A percentile compares a stretch with the other conserved stretches of the same genome.
phyloP scores from a whole-genome alignment of 2,797 vertebrate genomes.

The Lutjanus argentimaculatus region DNA sequence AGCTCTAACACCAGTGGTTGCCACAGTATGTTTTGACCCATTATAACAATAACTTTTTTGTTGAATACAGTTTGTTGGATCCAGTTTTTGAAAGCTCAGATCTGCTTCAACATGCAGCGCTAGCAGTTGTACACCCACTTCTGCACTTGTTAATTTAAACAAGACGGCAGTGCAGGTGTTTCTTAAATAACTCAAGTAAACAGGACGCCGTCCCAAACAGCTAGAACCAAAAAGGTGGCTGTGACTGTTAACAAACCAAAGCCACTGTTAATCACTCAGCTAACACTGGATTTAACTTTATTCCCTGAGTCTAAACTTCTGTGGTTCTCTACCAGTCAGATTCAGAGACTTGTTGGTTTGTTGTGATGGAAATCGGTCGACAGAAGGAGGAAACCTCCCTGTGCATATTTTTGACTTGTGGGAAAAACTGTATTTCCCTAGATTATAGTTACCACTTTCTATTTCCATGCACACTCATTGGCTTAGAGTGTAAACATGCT shows the following conservation, averaged over 20 bases:
- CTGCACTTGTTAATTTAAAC: neutral
- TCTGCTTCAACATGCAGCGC: no score
- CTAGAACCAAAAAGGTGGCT: neutral
- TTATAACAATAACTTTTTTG: neutral
- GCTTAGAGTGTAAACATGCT: neutral
- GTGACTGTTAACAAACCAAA: neutral
- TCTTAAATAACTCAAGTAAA: neutral
- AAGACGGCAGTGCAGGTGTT: neutral
- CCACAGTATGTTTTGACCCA: neutral
- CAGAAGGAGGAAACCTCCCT: conserved; percentile 1
- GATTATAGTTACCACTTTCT: conserved; percentile 5
- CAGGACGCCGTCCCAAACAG: neutral
- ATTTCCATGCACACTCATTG: neutral
- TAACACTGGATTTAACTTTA: neutral
- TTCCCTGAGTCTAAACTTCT: neutral
- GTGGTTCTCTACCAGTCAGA: neutral
- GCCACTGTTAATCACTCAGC: neutral
- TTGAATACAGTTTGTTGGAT: no score
- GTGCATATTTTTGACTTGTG: conserved; percentile 12
- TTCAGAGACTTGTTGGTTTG: neutral
- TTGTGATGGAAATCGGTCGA: neutral
- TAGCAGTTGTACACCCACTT: neutral
- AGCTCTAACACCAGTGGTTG: neutral
- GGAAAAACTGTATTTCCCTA: conserved; percentile 13
- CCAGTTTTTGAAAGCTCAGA: no score